Evolutionary conservation across 2,113 vertebrate genomes (phyloP), one percentile per base, ranked within the genome.

Genomic region (Melanostigma gelatinosum): DNA sequence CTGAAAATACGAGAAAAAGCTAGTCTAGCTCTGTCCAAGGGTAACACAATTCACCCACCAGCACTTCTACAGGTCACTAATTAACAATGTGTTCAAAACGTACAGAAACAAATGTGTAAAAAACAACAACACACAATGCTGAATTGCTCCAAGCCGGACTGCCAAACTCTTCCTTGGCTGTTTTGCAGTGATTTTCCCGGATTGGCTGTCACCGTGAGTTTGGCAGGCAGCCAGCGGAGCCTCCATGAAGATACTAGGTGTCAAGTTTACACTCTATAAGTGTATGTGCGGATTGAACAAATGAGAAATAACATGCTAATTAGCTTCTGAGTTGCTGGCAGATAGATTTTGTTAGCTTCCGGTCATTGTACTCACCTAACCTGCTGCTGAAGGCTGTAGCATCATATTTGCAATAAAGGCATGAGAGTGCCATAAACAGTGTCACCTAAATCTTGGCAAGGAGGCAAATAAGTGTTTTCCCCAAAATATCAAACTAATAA

Each of bases 401-500:
- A 24, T 61, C 18, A n/a, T 16, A 46, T 46, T 58, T 32, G 15
- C 15, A 50, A 16, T 4, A 52, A 18, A 74, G 8, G 11, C 34
- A 38, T 29, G 22, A 32, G 5, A 55, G 4, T 38, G 61, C 15
- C 38, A n/a, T 61, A 13, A 55, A 46, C 24, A 27, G 27, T 54
- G n/a, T 72, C 42, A 27, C 27, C 36, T 29, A 10, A 55, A 69
- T 58, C 20, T 48, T n/a, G 9, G 18, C 46, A 32, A 9, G 46
- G 22, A 62, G 66, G 16, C 8, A n/a, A 84, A 36, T 54, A 29
- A 61, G 44, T 66, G 40, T 38, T 38, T 57, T 63, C 3, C 9
- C 3, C 1, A 22, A 71, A 65, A 65, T 10, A 60, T 79, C 22
- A 48, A 64, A 58, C 18, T 16, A 69, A 64, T 75, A 46, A n/a